Evolutionary conservation across 2,113 vertebrate genomes (phyloP), one percentile per base, ranked within the genome.

Genomic region (Prietella phreatophila): DNA sequence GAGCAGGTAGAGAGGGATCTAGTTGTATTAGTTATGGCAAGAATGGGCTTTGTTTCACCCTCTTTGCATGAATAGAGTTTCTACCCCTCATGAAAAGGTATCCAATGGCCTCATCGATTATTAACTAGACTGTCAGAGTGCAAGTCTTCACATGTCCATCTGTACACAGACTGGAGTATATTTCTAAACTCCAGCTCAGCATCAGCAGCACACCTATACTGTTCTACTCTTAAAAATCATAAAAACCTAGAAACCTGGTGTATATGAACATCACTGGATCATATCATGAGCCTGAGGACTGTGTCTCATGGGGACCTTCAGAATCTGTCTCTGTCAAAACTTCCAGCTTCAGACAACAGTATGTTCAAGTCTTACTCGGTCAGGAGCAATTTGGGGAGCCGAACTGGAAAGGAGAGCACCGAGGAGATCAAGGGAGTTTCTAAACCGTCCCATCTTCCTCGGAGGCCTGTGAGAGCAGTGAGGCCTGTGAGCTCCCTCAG

Each of bases 221-320:
- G n/a, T 47, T 84, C 3, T 22, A 65, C 5, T 81, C 50, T 9
- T n/a, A n/a, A n/a, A 2, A 85, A 27, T 71, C 36, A 47, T 55
- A 30, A 27, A 6, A 83, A 27, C 30, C 33, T 58, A 61, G 30
- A 69, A 83, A 71, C 47, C 61, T 82, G 69, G 17, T 73, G 39
- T 60, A 27, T 53, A n/a, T 69, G 63, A 39, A 76, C 2, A 65
- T 0, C 20, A 2, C 17, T 33, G 1, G 8, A 27, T 10, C 19
- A 69, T 8, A 56, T 89, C 58, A 95, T 96, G 95, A 92, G 93
- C 0, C 90, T 96, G 86, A 90, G 93, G 89, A 90, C 94, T 13
- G 93, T 91, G 14, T 96, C 95, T 50, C 93, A 95, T 79, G 87
- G 91, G 1, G 93, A 95, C 91, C 93, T 96, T 82, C 93, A 93